Evolutionary conservation across 2,797 vertebrate species (phyloP).

Genomic region (Sphenodon punctatus): DNA sequence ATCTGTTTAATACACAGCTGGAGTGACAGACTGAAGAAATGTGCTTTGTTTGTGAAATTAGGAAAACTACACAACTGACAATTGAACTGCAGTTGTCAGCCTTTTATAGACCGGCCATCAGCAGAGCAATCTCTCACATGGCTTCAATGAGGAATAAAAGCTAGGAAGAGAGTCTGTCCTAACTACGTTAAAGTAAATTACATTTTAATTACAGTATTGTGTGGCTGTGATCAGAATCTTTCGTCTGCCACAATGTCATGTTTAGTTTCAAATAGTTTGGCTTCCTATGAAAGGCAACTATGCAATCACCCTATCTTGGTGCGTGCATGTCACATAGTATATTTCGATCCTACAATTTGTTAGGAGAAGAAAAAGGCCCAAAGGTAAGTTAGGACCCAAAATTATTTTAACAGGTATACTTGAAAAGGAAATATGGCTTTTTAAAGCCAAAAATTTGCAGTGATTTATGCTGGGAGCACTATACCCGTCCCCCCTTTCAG

Average conservation of each 20-base stretch:
- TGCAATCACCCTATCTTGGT: not conserved
- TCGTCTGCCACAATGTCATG: not conserved
- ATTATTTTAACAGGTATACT: too few relatives aligned
- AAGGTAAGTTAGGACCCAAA: too few relatives aligned
- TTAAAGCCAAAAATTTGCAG: too few relatives aligned
- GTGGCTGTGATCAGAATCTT: not conserved
- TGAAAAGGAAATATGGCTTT: too few relatives aligned
- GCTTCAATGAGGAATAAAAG: not conserved
- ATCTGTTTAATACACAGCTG: not conserved
- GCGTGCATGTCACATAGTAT: too few relatives aligned
- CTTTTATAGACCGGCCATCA: not conserved
- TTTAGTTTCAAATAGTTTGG: too few relatives aligned
- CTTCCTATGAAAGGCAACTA: conserved; percentile 9
- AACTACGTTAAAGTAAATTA: not conserved
- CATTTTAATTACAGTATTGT: not conserved
- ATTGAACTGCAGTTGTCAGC: not conserved
- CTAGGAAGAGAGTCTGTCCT: not conserved
- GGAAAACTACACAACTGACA: not conserved
- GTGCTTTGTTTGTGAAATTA: conserved; percentile 18
- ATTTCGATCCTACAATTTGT: too few relatives aligned
- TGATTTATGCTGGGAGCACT: too few relatives aligned
- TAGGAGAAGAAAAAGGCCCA: too few relatives aligned
- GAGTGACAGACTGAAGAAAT: not conserved
- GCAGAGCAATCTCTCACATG: not conserved
- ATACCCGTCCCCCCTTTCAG: too few relatives aligned